Conservation (phyloP, 1,140 invertebrate genomes). For the Panonychus citri region DNA sequence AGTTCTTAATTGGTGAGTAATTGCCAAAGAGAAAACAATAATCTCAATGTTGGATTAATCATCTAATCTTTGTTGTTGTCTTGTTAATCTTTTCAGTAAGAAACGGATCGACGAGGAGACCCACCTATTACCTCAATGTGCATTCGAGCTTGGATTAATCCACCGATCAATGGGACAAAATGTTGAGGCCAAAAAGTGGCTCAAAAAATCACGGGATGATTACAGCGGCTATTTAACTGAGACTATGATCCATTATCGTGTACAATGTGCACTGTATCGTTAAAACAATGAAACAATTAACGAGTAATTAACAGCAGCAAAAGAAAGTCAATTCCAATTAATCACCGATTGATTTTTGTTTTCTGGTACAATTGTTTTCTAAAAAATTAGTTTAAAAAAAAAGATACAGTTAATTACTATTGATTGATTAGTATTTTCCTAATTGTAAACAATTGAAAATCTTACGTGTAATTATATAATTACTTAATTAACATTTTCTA, state of each 20-base stretch:
- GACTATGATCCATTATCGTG: conserved; percentile 9
- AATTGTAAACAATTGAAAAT: too few relatives aligned
- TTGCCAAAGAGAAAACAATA: not conserved
- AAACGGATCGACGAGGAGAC: not conserved
- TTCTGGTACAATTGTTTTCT: too few relatives aligned
- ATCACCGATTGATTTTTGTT: too few relatives aligned
- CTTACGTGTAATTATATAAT: too few relatives aligned
- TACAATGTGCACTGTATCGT: not conserved
- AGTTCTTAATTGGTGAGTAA: conserved; percentile 1
- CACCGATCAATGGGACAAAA: not conserved
- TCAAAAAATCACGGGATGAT: conserved; percentile 48
- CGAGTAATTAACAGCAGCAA: too few relatives aligned
- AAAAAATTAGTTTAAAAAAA: too few relatives aligned
- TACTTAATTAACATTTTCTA: too few relatives aligned
- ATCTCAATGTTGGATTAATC: not conserved
- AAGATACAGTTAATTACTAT: too few relatives aligned
- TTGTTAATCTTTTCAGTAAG: not conserved
- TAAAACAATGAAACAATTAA: not conserved
- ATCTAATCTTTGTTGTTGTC: not conserved
- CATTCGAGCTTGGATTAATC: conserved; percentile 2
- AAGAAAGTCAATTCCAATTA: too few relatives aligned
- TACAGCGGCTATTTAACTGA: conserved; percentile 16
- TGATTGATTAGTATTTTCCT: too few relatives aligned
- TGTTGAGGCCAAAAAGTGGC: conserved; percentile 38
- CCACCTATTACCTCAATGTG: not conserved